A percentile compares a stretch with the other conserved stretches of the same genome.
phyloP scores from a whole-genome alignment of 2,797 vertebrate species.

The Anguilla anguilla region DNA sequence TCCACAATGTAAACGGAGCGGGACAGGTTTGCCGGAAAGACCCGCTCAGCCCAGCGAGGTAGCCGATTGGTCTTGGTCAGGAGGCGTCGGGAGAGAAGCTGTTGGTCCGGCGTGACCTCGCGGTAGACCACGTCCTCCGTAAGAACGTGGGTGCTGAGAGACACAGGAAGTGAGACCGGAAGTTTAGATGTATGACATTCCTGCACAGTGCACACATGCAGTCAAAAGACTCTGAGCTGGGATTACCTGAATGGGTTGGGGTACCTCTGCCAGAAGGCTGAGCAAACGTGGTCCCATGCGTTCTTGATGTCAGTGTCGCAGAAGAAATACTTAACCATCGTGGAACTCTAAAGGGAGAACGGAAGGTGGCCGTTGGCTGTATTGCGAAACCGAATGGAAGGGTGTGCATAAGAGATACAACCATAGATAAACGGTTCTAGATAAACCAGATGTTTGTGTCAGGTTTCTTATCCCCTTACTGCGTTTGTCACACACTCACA shows the following conservation, averaged over 20 bases:
- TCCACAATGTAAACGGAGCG: constrained; percentile 92
- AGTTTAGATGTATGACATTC: not conserved
- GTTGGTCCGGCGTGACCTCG: constrained; percentile 73
- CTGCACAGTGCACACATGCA: not conserved
- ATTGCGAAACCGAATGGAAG: not conserved
- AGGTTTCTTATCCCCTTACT: not conserved
- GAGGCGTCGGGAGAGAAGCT: constrained; percentile 74
- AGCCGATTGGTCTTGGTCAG: constrained; percentile 91
- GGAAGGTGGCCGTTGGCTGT: not conserved
- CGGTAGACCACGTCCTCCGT: constrained; percentile 79
- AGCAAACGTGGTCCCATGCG: constrained; percentile 73
- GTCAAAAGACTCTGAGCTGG: not conserved
- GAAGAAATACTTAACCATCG: constrained; percentile 76
- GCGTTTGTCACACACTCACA: not conserved
- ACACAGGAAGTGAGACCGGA: not conserved
- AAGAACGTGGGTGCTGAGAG: constrained; percentile 74
- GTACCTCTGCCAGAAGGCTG: constrained; percentile 78
- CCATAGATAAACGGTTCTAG: not conserved
- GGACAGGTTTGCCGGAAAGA: constrained; percentile 86
- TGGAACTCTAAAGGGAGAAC: not conserved
- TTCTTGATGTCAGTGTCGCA: constrained; percentile 66
- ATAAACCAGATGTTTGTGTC: not conserved
- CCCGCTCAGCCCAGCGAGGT: constrained; percentile 88
- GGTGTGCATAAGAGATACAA: not conserved
- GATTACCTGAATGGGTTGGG: constrained; percentile 79